phyloP scores from a whole-genome alignment of 2,797 vertebrate species.

The Macropodus opercularis region DNA sequence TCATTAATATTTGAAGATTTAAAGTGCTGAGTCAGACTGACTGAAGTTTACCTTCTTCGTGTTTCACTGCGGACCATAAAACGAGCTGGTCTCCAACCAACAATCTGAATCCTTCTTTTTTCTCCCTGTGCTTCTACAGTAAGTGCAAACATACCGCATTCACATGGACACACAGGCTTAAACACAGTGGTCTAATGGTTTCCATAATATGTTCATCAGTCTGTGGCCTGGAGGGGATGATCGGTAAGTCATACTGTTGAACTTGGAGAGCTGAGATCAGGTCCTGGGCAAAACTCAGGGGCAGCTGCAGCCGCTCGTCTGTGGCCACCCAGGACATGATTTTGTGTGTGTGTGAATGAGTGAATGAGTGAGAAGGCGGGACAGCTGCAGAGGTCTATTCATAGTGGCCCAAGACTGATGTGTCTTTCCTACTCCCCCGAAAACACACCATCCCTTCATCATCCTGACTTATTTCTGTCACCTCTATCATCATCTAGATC shows the following conservation, averaged over 20 bases:
- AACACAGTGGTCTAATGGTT: conserved; percentile 66
- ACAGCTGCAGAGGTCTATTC: conserved; percentile 73
- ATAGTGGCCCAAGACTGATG: conserved; percentile 64
- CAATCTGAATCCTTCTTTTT: conserved; percentile 37
- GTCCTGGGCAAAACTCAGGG: conserved; percentile 50
- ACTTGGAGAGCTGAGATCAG: conserved; percentile 57
- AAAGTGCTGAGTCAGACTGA: not conserved
- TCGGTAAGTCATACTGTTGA: conserved; percentile 60
- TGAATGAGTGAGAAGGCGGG: conserved; percentile 57
- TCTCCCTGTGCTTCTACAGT: conserved; percentile 18
- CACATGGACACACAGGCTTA: conserved; percentile 43
- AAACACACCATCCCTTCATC: conserved; percentile 55
- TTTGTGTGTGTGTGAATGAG: conserved; percentile 10
- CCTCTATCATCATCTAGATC: conserved; percentile 11
- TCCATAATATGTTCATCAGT: conserved; percentile 62
- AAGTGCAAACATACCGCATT: conserved; percentile 52
- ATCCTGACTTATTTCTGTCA: conserved; percentile 59
- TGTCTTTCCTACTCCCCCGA: conserved; percentile 55
- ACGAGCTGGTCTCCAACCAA: conserved; percentile 18
- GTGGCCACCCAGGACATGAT: conserved; percentile 65
- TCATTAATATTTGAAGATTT: not conserved
- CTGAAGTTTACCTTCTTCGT: not conserved
- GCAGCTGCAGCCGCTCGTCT: conserved; percentile 68
- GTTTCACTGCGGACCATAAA: conserved; percentile 13
- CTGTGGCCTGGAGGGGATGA: conserved; percentile 54